phyloP scores from a whole-genome alignment of 2,797 vertebrate genomes.

The Malurus splendens region DNA sequence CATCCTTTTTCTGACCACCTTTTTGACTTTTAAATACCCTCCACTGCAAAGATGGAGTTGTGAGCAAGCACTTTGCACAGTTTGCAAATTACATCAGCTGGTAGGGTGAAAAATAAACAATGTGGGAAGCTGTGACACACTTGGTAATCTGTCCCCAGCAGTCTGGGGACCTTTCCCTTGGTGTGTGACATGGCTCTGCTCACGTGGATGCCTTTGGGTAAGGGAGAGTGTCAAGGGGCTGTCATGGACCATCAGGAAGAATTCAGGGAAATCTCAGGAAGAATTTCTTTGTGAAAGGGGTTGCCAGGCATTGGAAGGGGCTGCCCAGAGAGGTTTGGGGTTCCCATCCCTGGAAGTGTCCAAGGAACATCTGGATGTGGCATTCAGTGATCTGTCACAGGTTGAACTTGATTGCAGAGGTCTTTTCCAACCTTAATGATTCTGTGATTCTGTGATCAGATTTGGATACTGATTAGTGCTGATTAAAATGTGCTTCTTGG shows the following conservation, averaged over 20 bases:
- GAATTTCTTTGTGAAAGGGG: not conserved
- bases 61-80: not conserved
- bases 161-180: not conserved
- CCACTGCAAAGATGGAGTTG: not conserved
- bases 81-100: not conserved
- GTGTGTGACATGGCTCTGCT: not conserved
- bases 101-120: not conserved
- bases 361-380: not conserved
- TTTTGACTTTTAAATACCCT: not conserved
- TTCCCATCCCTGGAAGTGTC: not conserved
- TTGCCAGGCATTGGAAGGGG: not conserved
- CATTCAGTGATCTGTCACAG: not conserved
- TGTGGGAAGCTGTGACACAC: not conserved
- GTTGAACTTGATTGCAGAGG: not conserved
- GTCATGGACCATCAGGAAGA: not conserved
- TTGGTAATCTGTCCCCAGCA: not conserved
- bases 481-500: not conserved
- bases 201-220: accelerated
- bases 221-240: not conserved
- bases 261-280: not conserved
- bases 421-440: not conserved
- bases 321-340: not conserved
- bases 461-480: not conserved
- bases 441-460: not conserved
- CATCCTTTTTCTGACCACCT: not conserved